Base-by-base conservation (phyloP, 1,140 invertebrate species). In the Caenorhabditis latens region DNA sequence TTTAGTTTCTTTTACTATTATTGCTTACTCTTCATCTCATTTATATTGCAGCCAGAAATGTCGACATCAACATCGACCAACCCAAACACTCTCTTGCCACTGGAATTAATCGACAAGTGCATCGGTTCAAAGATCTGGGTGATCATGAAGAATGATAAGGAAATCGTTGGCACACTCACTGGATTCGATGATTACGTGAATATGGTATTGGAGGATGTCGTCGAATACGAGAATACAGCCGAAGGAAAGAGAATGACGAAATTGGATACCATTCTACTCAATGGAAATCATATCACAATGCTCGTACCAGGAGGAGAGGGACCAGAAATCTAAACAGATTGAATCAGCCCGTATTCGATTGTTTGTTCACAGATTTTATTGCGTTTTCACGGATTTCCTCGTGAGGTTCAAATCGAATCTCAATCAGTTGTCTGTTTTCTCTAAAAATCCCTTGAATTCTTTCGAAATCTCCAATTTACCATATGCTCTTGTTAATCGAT, bases 21-120 rank as follows among this genome's bases (percentile, higher is more conserved):
- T 32, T 32, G 1, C 32, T 32, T 32, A 32, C 32, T 32, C 32
- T 32, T 32, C 32, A 32, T 32, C 32, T 32, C 32, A 32, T 32
- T 32, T 32, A 1, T 32, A 32, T 32, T 32, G 32, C 32, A 32
- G 32, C 0, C 32, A 32, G 11, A 63, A 32, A 87, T 83, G 86
- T 14, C 71, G 19, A 88, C 89, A 13, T 86, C 89, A n/a, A 92
- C 93, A 19, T 88, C 92, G 19, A 90, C 95, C 43, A 95, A 95
- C 93, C 95, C 95, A 13, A 95, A 95, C 9, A 95, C 95, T 16
- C 92, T 96, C 48, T 93, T 96, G 86, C 95, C 95, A 67, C 91
- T 96, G 96, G 98, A 99, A 94, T 94, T 99, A 88, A 97, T 99
- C n/a, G 98, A 99, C 92, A 99, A 99, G 95, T 99, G 98, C 93